Conservation (phyloP, 1,140 invertebrate genomes). For the Drosophila rufa region DNA sequence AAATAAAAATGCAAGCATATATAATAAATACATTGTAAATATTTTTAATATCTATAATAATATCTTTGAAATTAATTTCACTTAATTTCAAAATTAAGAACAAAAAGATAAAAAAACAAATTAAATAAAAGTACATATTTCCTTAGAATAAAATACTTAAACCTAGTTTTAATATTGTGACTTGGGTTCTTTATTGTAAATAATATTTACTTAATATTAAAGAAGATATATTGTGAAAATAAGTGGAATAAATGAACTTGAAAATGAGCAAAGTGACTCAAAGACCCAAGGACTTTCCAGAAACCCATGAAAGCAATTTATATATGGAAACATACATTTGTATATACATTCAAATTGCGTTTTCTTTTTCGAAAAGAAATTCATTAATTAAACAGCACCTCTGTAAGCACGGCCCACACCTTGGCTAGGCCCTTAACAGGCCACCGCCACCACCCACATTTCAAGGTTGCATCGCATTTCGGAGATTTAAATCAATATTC, state of each 20-base stretch:
- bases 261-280: background rate
- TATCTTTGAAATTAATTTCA: no score
- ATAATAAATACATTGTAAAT: no score
- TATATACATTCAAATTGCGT: constrained; percentile 4
- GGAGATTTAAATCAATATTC: constrained; percentile 59
- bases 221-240: no score
- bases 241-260: background rate
- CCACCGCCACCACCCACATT: constrained; percentile 58
- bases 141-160: no score
- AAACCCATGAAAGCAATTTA: background rate
- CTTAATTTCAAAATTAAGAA: no score
- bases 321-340: background rate
- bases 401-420: constrained; percentile 26
- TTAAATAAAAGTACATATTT: no score
- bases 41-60: no score
- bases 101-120: no score
- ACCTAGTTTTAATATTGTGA: no score
- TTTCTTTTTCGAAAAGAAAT: constrained; percentile 22
- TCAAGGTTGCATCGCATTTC: constrained; percentile 67
- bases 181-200: no score
- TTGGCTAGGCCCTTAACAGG: background rate
- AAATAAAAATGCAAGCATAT: no score
- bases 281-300: background rate
- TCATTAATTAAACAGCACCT: constrained; percentile 27
- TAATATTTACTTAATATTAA: no score